Evolutionary conservation across 1,140 invertebrate genomes (phyloP).

Genomic region (Cydia strobilella): DNA sequence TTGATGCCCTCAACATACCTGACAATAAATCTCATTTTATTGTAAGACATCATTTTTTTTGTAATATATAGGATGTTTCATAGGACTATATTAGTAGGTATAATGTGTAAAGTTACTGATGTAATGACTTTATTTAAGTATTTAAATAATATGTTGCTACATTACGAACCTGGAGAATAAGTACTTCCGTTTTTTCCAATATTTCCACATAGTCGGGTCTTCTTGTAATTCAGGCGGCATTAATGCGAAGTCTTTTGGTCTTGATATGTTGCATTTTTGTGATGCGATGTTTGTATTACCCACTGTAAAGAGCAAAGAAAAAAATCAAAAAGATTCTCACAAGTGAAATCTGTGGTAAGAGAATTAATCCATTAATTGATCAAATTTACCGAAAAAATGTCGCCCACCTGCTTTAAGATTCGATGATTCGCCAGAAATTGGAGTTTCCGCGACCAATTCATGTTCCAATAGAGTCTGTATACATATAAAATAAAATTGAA

Average conservation of each 20-base stretch:
- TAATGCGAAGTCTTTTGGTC: conserved; percentile 51
- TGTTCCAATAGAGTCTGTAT: background rate
- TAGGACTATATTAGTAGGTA: no score
- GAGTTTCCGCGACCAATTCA: background rate
- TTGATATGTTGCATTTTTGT: conserved; percentile 30
- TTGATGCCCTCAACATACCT: conserved; percentile 94
- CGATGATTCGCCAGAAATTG: background rate
- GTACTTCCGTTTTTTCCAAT: conserved; percentile 93
- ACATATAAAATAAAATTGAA: background rate
- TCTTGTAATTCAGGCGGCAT: conserved; percentile 84
- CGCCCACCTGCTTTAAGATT: no score
- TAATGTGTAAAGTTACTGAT: background rate
- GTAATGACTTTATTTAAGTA: background rate
- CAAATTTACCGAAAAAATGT: no score
- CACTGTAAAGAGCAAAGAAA: background rate
- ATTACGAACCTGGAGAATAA: conserved; percentile 83
- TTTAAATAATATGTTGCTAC: background rate
- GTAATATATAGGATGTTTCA: no score
- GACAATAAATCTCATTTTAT: conserved; percentile 56
- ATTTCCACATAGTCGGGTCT: conserved; percentile 88
- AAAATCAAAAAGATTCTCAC: no score
- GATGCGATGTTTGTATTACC: background rate
- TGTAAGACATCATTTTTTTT: no score
- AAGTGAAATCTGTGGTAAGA: no score
- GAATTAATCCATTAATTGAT: no score